These are phyloP conservation scores for Papilio xuthus DNA, from an alignment of 1,140 invertebrate species.

Conservation along the genomic window DNA sequence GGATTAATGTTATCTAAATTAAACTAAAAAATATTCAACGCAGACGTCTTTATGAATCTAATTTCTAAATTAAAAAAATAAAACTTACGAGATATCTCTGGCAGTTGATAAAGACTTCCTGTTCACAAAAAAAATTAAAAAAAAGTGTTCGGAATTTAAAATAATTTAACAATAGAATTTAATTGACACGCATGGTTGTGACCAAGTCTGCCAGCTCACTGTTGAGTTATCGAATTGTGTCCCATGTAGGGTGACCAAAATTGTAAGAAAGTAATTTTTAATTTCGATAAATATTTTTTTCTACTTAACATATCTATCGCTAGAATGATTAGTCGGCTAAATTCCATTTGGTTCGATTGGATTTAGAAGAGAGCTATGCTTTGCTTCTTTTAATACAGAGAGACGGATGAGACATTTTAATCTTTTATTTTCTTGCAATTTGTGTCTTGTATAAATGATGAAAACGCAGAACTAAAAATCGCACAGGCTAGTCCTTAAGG, in stretches of 20 bases:
- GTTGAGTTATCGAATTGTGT: conserved; percentile 58
- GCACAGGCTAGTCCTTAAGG: no score
- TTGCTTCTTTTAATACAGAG: no score
- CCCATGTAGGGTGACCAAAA: conserved; percentile 33
- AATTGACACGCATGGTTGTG: conserved; percentile 42
- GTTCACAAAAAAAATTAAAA: conserved; percentile 28
- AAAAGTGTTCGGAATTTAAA: conserved; percentile 42
- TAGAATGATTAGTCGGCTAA: neutral
- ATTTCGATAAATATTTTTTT: neutral
- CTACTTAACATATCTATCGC: no score
- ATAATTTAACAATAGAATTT: conserved; percentile 41
- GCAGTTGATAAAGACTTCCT: conserved; percentile 1
- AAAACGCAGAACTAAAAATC: no score
- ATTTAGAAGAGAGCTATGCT: neutral
- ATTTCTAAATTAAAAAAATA: neutral
- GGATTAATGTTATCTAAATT: neutral
- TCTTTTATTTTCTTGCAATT: no score
- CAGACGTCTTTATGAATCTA: neutral
- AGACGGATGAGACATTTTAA: no score
- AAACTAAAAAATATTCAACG: neutral
- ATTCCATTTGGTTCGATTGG: neutral
- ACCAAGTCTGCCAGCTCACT: conserved; percentile 58
- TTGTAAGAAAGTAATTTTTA: conserved; percentile 25
- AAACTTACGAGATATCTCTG: conserved; percentile 10
- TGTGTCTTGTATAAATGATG: no score